Conservation (phyloP, 2,113 vertebrate species). For the Centropristis striata region DNA sequence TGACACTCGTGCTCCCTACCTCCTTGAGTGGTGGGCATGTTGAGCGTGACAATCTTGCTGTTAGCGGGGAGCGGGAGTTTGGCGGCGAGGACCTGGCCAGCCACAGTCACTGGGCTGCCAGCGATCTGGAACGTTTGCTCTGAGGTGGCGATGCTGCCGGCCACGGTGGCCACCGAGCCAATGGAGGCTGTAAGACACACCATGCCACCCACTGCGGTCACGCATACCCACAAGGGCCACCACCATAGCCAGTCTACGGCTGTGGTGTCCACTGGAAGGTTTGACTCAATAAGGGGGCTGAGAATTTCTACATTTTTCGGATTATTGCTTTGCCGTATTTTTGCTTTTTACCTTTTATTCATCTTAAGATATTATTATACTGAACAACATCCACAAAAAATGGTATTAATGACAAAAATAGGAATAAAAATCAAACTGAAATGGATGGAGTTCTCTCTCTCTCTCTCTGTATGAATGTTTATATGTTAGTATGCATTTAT, state of each 20-base stretch:
- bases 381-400: no score
- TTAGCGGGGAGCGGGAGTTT: constrained; percentile 96
- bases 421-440: no score
- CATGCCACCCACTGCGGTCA: constrained; percentile 73
- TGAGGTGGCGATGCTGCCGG: constrained; percentile 89
- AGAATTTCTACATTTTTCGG: background rate
- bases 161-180: constrained; percentile 90
- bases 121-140: constrained; percentile 96
- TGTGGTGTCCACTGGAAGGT: constrained; percentile 87
- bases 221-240: constrained; percentile 58
- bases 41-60: constrained; percentile 98
- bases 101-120: constrained; percentile 92
- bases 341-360: no score
- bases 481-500: no score
- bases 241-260: constrained; percentile 81
- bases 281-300: constrained; percentile 8
- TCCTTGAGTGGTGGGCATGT: constrained; percentile 95
- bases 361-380: no score
- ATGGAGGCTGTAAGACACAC: constrained; percentile 91
- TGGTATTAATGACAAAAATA: no score
- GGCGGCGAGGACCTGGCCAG: constrained; percentile 93
- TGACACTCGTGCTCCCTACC: constrained; percentile 87
- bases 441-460: no score
- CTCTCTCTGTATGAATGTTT: no score
- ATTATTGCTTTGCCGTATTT: background rate